phyloP scores from a whole-genome alignment of 2,113 vertebrate species.

The Centropus unirufus region DNA sequence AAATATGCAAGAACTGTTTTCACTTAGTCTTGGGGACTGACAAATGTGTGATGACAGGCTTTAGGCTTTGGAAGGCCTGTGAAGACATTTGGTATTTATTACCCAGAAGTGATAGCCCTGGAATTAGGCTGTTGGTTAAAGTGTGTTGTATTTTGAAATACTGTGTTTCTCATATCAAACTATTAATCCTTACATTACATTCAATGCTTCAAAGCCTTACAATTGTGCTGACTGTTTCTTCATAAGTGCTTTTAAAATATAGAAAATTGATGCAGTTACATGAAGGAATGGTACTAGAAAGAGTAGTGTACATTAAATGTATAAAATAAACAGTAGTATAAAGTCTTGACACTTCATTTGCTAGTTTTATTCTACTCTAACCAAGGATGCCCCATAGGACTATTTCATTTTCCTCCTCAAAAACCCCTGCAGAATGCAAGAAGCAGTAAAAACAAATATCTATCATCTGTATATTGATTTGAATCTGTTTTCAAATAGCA shows the following conservation, averaged over 20 bases:
- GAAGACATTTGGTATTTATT: not conserved
- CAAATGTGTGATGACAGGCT: not conserved
- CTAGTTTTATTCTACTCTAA: conserved; percentile 43
- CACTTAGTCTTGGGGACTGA: not conserved
- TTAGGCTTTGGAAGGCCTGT: not conserved
- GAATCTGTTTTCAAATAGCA: conserved; percentile 27
- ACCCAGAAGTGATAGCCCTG: not conserved
- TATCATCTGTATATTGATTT: conserved; percentile 31
- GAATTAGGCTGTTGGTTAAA: not conserved
- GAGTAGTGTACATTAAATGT: conserved; percentile 2
- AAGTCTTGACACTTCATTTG: conserved; percentile 58
- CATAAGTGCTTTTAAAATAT: not conserved
- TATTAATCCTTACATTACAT: not conserved
- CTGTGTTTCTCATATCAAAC: not conserved
- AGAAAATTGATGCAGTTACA: not conserved
- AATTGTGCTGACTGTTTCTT: not conserved
- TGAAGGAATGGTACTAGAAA: not conserved
- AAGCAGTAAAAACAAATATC: conserved; percentile 45
- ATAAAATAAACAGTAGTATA: conserved; percentile 50
- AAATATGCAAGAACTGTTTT: not conserved
- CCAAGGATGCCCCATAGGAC: not conserved
- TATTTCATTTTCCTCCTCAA: conserved; percentile 21
- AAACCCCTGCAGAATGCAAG: not conserved
- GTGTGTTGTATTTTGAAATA: not conserved
- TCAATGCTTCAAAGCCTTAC: not conserved